A percentile compares a stretch with the other conserved stretches of the same genome.
phyloP scores from a whole-genome alignment of 2,797 vertebrate species.

The Synaphobranchus kaupii region DNA sequence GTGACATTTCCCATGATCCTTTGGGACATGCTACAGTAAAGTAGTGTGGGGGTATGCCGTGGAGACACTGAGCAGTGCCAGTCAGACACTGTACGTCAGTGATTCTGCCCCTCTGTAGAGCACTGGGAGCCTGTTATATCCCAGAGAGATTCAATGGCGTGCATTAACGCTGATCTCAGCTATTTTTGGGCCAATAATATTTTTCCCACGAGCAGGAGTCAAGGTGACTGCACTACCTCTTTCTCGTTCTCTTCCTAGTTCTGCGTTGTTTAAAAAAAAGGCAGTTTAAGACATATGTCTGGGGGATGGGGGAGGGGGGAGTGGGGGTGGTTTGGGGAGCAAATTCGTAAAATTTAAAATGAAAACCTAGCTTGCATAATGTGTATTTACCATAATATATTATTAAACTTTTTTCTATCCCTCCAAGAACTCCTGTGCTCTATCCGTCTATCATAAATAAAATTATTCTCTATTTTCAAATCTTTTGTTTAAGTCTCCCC shows the following conservation, averaged over 20 bases:
- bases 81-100: not conserved
- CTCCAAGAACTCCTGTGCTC: constrained; percentile 81
- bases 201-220: constrained; percentile 55
- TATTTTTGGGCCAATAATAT: constrained; percentile 66
- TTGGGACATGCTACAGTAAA: constrained; percentile 66
- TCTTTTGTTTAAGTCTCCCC: constrained; percentile 63
- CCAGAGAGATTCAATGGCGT: constrained; percentile 63
- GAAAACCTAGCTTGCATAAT: constrained; percentile 87
- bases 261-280: constrained; percentile 46
- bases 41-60: not conserved
- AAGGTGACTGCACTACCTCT: constrained; percentile 39
- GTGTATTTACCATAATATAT: constrained; percentile 88
- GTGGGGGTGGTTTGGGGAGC: constrained; percentile 55
- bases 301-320: constrained; percentile 56
- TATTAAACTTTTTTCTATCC: constrained; percentile 68
- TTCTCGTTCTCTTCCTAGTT: constrained; percentile 40
- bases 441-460: constrained; percentile 92
- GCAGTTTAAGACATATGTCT: constrained; percentile 43
- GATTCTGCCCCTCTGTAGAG: not conserved
- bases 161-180: constrained; percentile 55
- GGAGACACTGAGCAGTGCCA: constrained; percentile 41
- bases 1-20: constrained; percentile 56
- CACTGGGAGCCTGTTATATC: constrained; percentile 34
- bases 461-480: constrained; percentile 72
- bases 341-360: constrained; percentile 57